Evolutionary conservation across 2,888 invertebrate genomes (phyloP), one percentile per base, ranked within the genome.

Genomic region (Scaeva pyrastri): DNA sequence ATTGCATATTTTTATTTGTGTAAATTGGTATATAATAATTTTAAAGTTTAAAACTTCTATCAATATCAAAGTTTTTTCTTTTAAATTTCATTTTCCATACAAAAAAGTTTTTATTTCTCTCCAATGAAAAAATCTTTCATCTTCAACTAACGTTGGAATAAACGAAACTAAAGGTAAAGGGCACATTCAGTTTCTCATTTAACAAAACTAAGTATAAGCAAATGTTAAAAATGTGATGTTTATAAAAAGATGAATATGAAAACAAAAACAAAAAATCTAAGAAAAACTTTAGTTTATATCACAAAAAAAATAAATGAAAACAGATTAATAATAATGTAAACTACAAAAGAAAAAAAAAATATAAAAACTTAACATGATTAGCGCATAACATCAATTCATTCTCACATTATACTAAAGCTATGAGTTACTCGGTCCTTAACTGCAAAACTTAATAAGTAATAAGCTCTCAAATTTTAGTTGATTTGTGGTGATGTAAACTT

Each of bases 371-470:
- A 86, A 86, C 77, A 77, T 64, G 75, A 58, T 19, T 64, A 50
- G 72, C 75, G 76, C 75, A 80, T 75, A 76, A 81, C 73, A 62
- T 73, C 56, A 58, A 39, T 72, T 78, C 71, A 80, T 62, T 81
- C 74, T 48, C 86, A 87, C 82, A 70, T 71, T 78, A 55, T 87
- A 73, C 85, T 85, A 82, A 87, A 87, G 86, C 86, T 87, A 81
- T 87, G 66, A 70, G 77, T 82, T 81, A 82, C 71, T 72, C 36
- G 12, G 26, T 66, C 48, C 60, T 77, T 71, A 73, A 62, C 52
- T 78, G 78, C 64, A 74, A 77, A 82, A 86, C 77, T 70, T 82
- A 82, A 78, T 56, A 64, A 50, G 73, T 75, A 70, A 85, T 79
- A 79, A 80, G 80, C 80, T 80, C 79, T 75, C 64, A 50, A 85